phyloP scores from a whole-genome alignment of 2,888 invertebrate species.

The Callyntrura guangdongensis region DNA sequence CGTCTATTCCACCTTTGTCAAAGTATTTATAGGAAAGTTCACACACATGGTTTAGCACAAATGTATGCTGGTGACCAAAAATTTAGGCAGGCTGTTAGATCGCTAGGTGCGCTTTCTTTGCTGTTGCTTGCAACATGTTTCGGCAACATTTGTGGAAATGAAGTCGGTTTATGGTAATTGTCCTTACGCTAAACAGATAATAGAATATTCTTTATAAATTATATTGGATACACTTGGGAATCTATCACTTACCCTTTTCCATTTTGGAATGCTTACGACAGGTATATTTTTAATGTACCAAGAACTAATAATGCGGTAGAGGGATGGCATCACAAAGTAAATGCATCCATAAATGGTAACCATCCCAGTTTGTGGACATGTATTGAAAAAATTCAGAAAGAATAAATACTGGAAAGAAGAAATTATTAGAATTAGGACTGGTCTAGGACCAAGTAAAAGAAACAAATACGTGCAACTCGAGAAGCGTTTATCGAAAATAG shows the following conservation, averaged over 20 bases:
- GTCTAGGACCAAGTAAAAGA: no score
- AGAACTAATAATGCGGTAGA: neutral
- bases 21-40: slow-evolving; percentile 16
- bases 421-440: neutral
- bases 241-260: neutral
- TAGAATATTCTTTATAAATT: no score
- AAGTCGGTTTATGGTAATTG: no score
- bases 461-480: no score
- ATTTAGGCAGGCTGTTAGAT: neutral
- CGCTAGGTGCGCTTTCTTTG: neutral
- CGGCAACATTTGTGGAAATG: no score
- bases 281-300: neutral
- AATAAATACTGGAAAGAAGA: slow-evolving; percentile 9
- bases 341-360: neutral
- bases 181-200: no score
- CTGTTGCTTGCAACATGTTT: no score
- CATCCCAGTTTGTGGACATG: neutral
- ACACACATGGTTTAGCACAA: neutral
- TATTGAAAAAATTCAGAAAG: slow-evolving; percentile 19
- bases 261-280: slow-evolving; percentile 13
- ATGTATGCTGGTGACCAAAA: neutral
- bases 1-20: slow-evolving; percentile 21
- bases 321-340: slow-evolving; percentile 22
- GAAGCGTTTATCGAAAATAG: no score
- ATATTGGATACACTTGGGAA: no score